Conservation (phyloP, 1,140 invertebrate genomes). For the Chrysoperla carnea region DNA sequence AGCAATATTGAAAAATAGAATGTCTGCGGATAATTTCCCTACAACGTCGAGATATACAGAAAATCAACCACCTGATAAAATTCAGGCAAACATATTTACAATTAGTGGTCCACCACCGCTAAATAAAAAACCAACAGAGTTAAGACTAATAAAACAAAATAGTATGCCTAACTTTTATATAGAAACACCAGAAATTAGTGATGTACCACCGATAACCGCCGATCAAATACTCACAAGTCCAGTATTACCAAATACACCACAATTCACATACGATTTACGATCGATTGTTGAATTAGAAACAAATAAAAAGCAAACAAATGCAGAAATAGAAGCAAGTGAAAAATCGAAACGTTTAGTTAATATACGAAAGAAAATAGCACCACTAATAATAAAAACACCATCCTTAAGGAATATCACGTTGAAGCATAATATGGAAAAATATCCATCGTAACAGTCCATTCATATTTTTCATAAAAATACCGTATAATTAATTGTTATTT, state of each 20-base stretch:
- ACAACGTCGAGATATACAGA: background rate
- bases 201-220: slow-evolving; percentile 6
- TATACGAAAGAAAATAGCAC: slow-evolving; percentile 11
- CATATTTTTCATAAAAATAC: no score
- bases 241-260: slow-evolving; percentile 4
- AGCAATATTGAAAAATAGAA: background rate
- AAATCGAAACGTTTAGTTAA: background rate
- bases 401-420: background rate
- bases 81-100: background rate
- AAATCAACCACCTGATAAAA: background rate
- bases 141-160: slow-evolving; percentile 14
- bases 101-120: background rate
- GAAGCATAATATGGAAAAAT: no score
- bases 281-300: slow-evolving; percentile 16
- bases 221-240: slow-evolving; percentile 10
- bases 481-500: no score
- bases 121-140: slow-evolving; percentile 7
- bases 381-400: slow-evolving; percentile 11
- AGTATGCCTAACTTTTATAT: slow-evolving; percentile 17
- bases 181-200: slow-evolving; percentile 14
- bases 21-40: background rate
- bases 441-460: no score
- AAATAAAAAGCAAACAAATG: background rate
- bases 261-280: slow-evolving; percentile 12
- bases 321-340: background rate